Conservation (phyloP, 2,888 invertebrate genomes). For the Scaptomyza parva region DNA sequence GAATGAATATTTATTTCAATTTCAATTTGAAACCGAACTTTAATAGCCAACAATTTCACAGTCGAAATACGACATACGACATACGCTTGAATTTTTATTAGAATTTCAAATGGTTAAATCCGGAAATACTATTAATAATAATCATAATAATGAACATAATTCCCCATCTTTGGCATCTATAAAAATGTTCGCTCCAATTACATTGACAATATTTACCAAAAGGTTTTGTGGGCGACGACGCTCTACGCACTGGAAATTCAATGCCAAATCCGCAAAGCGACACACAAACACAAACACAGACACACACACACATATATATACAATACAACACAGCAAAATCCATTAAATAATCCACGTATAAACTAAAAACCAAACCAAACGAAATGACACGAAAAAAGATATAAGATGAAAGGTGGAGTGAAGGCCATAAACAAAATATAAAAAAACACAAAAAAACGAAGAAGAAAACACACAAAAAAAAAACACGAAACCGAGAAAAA, state of each 20-base stretch:
- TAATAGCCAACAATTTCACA: constrained; percentile 11
- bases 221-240: constrained; percentile 33
- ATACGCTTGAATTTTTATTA: neutral
- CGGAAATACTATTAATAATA: constrained; percentile 9
- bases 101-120: constrained; percentile 28
- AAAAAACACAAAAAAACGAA: constrained; percentile 37
- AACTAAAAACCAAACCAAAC: constrained; percentile 52
- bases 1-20: neutral
- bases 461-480: constrained; percentile 19
- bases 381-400: constrained; percentile 56
- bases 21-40: no score
- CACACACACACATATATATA: constrained; percentile 22
- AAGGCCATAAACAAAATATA: constrained; percentile 22
- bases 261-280: constrained; percentile 60
- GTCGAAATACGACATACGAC: neutral
- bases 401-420: constrained; percentile 8
- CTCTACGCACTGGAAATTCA: constrained; percentile 61
- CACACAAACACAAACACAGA: constrained; percentile 25
- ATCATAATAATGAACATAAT: constrained; percentile 31
- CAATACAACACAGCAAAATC: constrained; percentile 44
- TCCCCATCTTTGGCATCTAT: constrained; percentile 31
- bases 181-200: constrained; percentile 66
- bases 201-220: constrained; percentile 68
- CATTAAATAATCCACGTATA: constrained; percentile 79
- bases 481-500: constrained; percentile 44